Base-by-base conservation (phyloP, 2,888 invertebrate species). In the Lasius fuliginosus region DNA sequence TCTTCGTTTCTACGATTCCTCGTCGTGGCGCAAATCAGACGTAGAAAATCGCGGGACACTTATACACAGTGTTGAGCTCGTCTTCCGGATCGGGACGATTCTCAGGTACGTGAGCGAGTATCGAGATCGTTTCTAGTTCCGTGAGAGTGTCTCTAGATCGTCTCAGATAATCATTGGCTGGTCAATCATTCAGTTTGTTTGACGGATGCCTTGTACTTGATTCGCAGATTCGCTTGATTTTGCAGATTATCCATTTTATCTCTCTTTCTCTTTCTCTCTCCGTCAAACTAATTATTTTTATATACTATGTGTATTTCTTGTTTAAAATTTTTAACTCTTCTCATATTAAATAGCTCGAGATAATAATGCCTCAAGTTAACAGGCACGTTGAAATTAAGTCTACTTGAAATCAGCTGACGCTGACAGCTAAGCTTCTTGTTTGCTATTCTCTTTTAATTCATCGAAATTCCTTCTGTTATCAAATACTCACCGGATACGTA, bases 21-120 rank as follows among this genome's bases (percentile, higher is more conserved):
- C 82, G 12, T 74, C 60, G 82, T 68, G 69, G 73, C 73, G 85
- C 90, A 88, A 90, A 90, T 90, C 89, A 64, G 64, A 71, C 58
- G 73, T 85, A 85, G 87, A 87, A 87, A 90, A 92, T 92, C 90
- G 86, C 88, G 82, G 89, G 90, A 92, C 92, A 90, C 90, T 89
- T 90, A 65, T 60, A 65, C 30, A 18, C 62, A 56, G 36, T 36
- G 77, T 40, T 56, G 40, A 58, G 30, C 77, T 46, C 53, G 76
- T 42, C 81, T 85, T 87, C 67, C 75, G 64, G 82, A 60, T 77
- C 68, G 76, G 49, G 62, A 58, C 77, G 84, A 69, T 77, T 76
- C 65, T 83, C 73, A 85, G 84, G 60, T 67, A 83, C 27, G 67
- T 58, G 53, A 76, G 33, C 67, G 23, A 42, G 76, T 4, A 58